Evolutionary conservation across 2,888 invertebrate species (phyloP), one percentile per base, ranked within the genome.

Genomic region (Nycteola revayana): DNA sequence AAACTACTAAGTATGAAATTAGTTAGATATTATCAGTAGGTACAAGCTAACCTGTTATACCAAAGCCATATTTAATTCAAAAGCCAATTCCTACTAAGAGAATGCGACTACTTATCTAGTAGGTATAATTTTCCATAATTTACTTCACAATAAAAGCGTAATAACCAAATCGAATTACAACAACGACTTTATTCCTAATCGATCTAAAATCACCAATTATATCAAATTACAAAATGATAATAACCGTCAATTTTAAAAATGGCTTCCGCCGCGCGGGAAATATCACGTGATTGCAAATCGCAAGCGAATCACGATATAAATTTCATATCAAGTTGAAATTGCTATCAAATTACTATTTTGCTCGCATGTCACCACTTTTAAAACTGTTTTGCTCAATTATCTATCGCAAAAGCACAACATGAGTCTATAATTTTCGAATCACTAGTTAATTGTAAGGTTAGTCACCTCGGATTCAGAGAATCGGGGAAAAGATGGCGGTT

Each of bases 341-440:
- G 47, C 59, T 58, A 57, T 59, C 47, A 68, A 66, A 59, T 66
- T 66, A 65, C 54, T 61, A 56, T 66, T 70, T 66, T 56, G 50
- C 55, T 60, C 54, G 60, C 66, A 67, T 66, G 66, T 66, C 66
- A 46, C 64, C 66, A 63, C 56, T 49, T 63, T 55, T 21, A 30
- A 39, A 49, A 55, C 35, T 10, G 49, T 46, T 48, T 22, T 32
- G 31, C 49, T 20, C 42, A 48, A 48, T 48, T 48, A 48, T 48
- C 50, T 36, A 32, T 55, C 34, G 40, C 24, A 32, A 30, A 34
- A 34, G 11, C 24, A 22, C 41, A 39, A 21, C 21, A 25, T 38
- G 21, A 36, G 42, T 38, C 46, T 49, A 43, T 57, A 45, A 57
- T 57, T 57, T 57, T 33, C 44, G 44, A 49, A 57, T 60, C 36